Evolutionary conservation across 2,888 invertebrate species (phyloP), one percentile per base, ranked within the genome.

Genomic region (Pseudococcus viburni): DNA sequence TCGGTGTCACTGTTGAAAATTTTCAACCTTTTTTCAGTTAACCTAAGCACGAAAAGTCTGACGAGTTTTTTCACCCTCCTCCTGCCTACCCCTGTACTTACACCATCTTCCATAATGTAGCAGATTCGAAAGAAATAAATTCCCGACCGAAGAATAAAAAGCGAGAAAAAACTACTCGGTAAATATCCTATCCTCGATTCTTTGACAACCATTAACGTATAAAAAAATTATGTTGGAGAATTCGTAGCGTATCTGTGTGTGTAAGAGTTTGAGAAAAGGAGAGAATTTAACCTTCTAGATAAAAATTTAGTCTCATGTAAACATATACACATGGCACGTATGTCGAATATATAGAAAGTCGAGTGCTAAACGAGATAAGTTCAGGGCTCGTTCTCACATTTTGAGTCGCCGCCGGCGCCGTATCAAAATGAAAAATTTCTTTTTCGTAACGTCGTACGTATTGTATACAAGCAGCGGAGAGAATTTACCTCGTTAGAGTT

Each of bases 391-490:
- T 33, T 33, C 26, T 33, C 26, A 33, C 26, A 33, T 33, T 33
- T 33, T 33, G 26, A 33, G 26, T 33, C 26, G 26, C 26, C 26
- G 26, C 26, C 80, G 80, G 80, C 80, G 80, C 80, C 80, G 42
- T n/a, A 73, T 73, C 33, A 80, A 80, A 80, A 80, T 80, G 80
- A 80, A 80, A 80, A 80, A 80, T 80, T 80, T 80, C 80, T 42
- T 80, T 80, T 80, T 80, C 8, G n/a, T 17, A 19, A 12, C 46
- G 9, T 64, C 19, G 19, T 55, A 17, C 17, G 15, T 68, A 68
- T 68, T 22, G 55, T 59, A 9, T 19, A 59, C 59, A 59, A 59
- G 6, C 19, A 59, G 33, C 4, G 15, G 19, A 80, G 80, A 42
- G 80, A 80, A 80, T 80, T 80, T 80, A 80, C 46, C 80, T 80